Evolutionary conservation across 2,888 invertebrate species (phyloP).

Genomic region (Mamestra brassicae): DNA sequence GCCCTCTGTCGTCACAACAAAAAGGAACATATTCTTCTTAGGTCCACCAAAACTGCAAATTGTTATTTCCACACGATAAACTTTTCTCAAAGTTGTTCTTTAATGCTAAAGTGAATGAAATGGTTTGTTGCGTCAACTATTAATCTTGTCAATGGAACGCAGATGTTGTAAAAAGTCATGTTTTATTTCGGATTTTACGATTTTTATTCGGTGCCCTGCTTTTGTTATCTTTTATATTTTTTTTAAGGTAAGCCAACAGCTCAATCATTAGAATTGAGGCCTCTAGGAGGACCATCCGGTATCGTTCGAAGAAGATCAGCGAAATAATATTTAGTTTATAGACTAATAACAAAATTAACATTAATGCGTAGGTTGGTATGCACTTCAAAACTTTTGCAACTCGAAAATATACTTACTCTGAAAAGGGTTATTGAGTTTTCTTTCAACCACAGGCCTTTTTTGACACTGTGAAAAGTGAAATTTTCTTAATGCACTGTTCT

Average conservation of each 20-base stretch:
- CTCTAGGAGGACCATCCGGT: not conserved
- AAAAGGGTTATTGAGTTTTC: too few relatives aligned
- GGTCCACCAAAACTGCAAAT: constrained; percentile 85
- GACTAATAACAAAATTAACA: too few relatives aligned
- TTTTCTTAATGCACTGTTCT: too few relatives aligned
- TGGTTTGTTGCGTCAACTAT: constrained; percentile 77
- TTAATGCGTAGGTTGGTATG: too few relatives aligned
- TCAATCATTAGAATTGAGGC: not conserved
- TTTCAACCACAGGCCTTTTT: too few relatives aligned
- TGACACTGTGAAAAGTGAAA: too few relatives aligned
- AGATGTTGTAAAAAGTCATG: constrained; percentile 75
- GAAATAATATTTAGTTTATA: too few relatives aligned
- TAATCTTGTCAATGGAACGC: constrained; percentile 84
- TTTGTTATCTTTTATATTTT: constrained; percentile 33
- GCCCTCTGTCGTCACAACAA: constrained; percentile 84
- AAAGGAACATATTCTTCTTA: constrained; percentile 58
- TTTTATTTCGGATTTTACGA: constrained; percentile 68
- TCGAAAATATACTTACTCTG: too few relatives aligned
- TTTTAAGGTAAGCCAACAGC: not conserved
- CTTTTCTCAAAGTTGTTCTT: constrained; percentile 81
- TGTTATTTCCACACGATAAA: constrained; percentile 89
- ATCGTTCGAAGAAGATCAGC: not conserved
- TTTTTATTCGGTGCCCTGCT: constrained; percentile 57
- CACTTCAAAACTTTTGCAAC: too few relatives aligned
- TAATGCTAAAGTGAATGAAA: constrained; percentile 75